Percentiles rank a stretch among this genome's conserved stretches.
phyloP scores from a whole-genome alignment of 2,113 vertebrate species.

The Rhadina sibilatrix region DNA sequence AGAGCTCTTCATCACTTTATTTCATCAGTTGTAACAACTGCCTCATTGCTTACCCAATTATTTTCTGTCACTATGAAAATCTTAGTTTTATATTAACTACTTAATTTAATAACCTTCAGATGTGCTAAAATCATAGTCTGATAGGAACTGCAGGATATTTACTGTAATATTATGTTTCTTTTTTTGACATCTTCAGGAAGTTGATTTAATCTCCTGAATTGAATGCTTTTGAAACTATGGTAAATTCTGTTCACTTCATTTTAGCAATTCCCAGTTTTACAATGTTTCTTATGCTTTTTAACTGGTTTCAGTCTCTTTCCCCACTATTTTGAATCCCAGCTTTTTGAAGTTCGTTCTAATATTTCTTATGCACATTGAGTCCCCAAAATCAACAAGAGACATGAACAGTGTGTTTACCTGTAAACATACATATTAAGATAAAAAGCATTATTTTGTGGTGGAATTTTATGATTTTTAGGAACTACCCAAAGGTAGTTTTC shows the following conservation, averaged over 20 bases:
- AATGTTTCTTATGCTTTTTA: neutral
- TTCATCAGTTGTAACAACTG: neutral
- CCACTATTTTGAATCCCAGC: neutral
- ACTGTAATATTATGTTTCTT: no score
- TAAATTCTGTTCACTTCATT: neutral
- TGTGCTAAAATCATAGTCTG: neutral
- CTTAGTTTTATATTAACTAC: neutral
- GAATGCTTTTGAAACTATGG: neutral
- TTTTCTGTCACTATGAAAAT: neutral
- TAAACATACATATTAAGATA: neutral
- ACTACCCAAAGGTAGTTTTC: neutral
- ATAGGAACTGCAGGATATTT: neutral
- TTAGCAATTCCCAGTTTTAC: neutral
- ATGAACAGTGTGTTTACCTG: neutral
- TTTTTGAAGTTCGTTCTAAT: neutral
- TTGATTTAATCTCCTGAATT: neutral
- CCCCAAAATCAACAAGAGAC: neutral
- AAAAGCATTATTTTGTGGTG: neutral
- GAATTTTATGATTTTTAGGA: neutral
- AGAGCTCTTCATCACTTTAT: neutral
- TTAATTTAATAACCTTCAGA: conserved; percentile 1
- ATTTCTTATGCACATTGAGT: neutral
- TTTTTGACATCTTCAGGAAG: neutral
- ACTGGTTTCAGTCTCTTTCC: neutral
- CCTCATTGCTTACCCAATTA: neutral